Base-by-base conservation (phyloP, 2,888 invertebrate genomes). In the Amphipoea oculea region DNA sequence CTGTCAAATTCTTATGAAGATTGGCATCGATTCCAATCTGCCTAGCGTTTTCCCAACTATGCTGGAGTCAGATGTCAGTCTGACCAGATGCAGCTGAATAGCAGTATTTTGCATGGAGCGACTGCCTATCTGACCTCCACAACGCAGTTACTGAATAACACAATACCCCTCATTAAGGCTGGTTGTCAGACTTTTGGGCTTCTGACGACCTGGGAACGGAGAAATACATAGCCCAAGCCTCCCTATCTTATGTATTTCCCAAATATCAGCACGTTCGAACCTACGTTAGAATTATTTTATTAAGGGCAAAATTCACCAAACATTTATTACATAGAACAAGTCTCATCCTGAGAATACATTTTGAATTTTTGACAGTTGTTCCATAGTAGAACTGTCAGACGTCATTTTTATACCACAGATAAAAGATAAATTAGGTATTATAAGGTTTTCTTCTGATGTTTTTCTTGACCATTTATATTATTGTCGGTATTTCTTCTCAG, bases 21-120 rank as follows among this genome's bases (percentile, higher is more conserved):
- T 29, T 79, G 74, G 73, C 65, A n/a, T 29, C 65, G 40, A 70
- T 81, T 79, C n/a, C n/a, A 60, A 60, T 60, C 11, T 11, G 3
- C 57, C 11, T 60, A 51, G n/a, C 11, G n/a, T 60, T n/a, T n/a
- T 60, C 5, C 12, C n/a, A 60, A 29, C n/a, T 62, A 12, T 12
- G 29, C 14, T 29, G 29, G 14, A 14, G 2, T 62, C 17, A 5
- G 6, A 14, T 17, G 29, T 2, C 29, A 29, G 2, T 12, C 60
- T 54, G 14, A 29, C 29, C 14, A 2, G 14, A 62, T 29, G 2
- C 62, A 17, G 29, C 29, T 14, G 4, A 17, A 36, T 17, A 36
- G 1, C 17, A 63, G 17, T 17, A 63, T 36, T 63, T 63, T 63
- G 7, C 17, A 17, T 17, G 36, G 3, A 63, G 17, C 17, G 17